Evolutionary conservation across 2,888 invertebrate species (phyloP).

Genomic region (Hoplodrina ambigua): DNA sequence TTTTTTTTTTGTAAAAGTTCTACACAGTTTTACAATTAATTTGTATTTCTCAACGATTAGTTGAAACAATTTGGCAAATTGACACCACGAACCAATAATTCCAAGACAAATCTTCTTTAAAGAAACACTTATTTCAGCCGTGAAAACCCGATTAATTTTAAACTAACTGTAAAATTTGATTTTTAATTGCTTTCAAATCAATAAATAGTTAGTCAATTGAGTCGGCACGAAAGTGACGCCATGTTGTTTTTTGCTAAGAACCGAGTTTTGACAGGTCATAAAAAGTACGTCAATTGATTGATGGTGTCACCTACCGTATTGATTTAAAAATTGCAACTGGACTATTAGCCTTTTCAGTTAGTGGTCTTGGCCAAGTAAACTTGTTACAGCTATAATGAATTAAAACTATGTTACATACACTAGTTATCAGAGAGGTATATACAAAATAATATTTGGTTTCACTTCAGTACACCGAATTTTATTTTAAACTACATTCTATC

Average conservation of each 20-base stretch:
- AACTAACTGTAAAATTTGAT: no score
- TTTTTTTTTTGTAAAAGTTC: neutral
- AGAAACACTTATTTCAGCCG: no score
- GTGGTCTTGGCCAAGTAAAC: slow-evolving; percentile 19
- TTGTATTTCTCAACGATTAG: slow-evolving; percentile 1
- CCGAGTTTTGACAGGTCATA: no score
- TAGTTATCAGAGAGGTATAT: slow-evolving; percentile 59
- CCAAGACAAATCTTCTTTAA: no score
- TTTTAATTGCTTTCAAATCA: no score
- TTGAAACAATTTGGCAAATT: neutral
- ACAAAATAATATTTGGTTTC: slow-evolving; percentile 66
- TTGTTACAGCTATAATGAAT: slow-evolving; percentile 15
- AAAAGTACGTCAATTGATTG: no score
- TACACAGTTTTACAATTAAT: neutral
- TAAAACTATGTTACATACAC: slow-evolving; percentile 45
- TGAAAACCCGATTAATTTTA: no score
- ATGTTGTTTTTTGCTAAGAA: no score
- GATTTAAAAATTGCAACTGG: neutral
- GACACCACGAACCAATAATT: no score
- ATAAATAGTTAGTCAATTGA: no score
- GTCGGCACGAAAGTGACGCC: no score
- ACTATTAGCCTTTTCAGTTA: neutral
- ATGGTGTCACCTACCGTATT: no score
- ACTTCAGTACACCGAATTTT: slow-evolving; percentile 67
- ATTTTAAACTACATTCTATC: slow-evolving; percentile 29